Conservation (phyloP, 2,888 invertebrate genomes). For the Eudemis profundana region DNA sequence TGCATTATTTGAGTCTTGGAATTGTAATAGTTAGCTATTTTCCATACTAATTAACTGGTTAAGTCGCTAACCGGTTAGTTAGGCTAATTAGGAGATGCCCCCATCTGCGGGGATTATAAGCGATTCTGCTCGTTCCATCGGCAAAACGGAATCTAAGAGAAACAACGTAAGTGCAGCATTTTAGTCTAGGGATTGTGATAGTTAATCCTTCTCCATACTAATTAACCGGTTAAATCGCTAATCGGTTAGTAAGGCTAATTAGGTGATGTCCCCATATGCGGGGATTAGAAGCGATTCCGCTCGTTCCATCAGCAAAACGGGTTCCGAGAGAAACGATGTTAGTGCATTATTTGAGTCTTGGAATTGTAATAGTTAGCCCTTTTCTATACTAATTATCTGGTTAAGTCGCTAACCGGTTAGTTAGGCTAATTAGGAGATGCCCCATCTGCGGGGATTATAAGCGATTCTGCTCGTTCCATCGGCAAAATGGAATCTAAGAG, state of each 20-base stretch:
- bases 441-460: not conserved
- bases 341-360: not conserved
- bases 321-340: not conserved
- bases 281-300: not conserved
- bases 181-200: too few species aligned
- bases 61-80: too few species aligned
- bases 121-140: not conserved
- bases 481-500: not conserved
- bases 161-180: not conserved
- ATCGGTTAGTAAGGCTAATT: too few species aligned
- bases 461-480: not conserved
- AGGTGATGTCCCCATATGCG: conserved; percentile 49
- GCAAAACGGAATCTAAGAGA: not conserved
- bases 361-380: too few species aligned
- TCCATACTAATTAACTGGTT: too few species aligned
- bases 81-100: conserved; percentile 55
- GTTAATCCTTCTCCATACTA: too few species aligned
- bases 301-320: not conserved
- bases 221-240: too few species aligned
- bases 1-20: too few species aligned
- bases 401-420: too few species aligned
- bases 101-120: not conserved
- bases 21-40: too few species aligned
- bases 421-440: too few species aligned
- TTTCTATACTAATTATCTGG: too few species aligned